Base-by-base conservation (phyloP, 2,888 invertebrate genomes). In the Fragum fragum region DNA sequence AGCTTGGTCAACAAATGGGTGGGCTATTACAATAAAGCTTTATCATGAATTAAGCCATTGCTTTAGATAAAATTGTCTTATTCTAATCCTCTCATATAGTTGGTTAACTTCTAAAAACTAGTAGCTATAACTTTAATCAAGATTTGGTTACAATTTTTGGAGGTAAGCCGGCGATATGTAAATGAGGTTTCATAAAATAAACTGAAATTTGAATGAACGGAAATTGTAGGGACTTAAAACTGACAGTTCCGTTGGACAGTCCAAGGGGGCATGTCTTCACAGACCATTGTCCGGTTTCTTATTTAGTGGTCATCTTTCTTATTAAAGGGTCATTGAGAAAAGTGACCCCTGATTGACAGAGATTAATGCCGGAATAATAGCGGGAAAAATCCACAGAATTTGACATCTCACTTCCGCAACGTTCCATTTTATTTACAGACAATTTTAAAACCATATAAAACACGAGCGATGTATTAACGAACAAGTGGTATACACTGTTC, bases 281-380 rank as follows among this genome's bases (percentile, higher is more conserved):
- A 42, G 66, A 66, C 66, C 66, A 66, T 42, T 42, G 66, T 21
- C 21, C 66, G 42, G 21, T 36, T n/a, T 66, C 66, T 66, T 66
- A 66, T 66, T 66, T 66, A 66, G 66, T 66, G 66, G 66, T 66
- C 66, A 66, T 66, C 66, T 66, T 66, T 66, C 66, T 66, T 66
- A 66, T 66, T 66, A 66, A 82, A 73, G 76, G 82, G 76, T 76
- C 78, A 79, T 70, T 63, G 57, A 61, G 61, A 73, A 52, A 73
- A 76, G 47, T 61, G 59, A 73, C 74, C 77, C 73, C 21, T 55
- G 59, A 52, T 71, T 82, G 82, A 82, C 82, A 82, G 82, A 76
- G 82, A 82, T 82, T 73, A 74, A 82, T 82, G 42, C 76, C 47
- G 42, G 71, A 73, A 59, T 75, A 63, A 82, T 82, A 73, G 76